Conservation (phyloP, 2,797 vertebrate species). For the Pterois miles region DNA sequence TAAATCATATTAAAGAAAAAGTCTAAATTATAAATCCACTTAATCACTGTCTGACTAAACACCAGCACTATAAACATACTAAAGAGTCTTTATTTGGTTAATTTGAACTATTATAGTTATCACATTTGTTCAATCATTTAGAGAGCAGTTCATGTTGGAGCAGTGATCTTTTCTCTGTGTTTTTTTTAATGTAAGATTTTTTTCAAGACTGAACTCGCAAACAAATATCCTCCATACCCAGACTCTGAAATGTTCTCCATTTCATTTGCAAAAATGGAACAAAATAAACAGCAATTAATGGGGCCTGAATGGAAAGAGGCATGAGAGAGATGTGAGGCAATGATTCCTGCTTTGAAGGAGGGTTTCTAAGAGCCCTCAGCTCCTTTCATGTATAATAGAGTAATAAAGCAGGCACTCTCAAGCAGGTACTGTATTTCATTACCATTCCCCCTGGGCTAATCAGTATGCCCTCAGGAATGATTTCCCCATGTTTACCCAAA, state of each 20-base stretch:
- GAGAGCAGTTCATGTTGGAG: not conserved
- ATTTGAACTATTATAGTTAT: not conserved
- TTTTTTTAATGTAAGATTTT: slow-evolving; percentile 2
- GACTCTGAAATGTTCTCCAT: slow-evolving; percentile 18
- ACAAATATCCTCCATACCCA: slow-evolving; percentile 5
- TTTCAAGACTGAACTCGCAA: not conserved
- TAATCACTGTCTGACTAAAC: not conserved
- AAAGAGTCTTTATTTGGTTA: not conserved
- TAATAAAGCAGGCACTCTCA: slow-evolving; percentile 67
- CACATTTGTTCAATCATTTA: not conserved
- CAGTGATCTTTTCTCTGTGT: not conserved
- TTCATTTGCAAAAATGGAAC: slow-evolving; percentile 50
- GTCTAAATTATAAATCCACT: not conserved
- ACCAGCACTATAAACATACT: not conserved
- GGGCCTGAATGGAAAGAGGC: slow-evolving; percentile 54
- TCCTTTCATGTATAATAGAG: slow-evolving; percentile 75
- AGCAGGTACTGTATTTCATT: slow-evolving; percentile 73
- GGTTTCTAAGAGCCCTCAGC: slow-evolving; percentile 61
- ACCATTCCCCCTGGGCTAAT: slow-evolving; percentile 59
- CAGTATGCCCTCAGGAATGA: slow-evolving; percentile 46
- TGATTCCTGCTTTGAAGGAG: slow-evolving; percentile 71
- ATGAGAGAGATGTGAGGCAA: slow-evolving; percentile 50
- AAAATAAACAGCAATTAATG: slow-evolving; percentile 71
- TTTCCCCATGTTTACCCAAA: slow-evolving; percentile 63
- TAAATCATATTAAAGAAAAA: not conserved